phyloP scores from a whole-genome alignment of 2,888 invertebrate species.

The Eristalis pertinax region DNA sequence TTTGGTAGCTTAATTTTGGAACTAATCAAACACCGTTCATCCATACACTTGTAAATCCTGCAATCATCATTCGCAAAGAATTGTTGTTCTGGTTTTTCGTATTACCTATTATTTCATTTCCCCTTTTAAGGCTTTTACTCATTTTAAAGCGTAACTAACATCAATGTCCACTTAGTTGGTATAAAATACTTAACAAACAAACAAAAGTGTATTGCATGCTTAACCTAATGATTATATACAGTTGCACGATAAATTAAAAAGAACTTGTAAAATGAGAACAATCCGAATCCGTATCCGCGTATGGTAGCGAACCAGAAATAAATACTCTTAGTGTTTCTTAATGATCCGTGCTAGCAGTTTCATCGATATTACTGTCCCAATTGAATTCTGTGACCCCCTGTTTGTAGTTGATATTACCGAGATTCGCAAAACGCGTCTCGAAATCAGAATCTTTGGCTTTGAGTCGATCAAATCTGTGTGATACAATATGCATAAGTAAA shows the following conservation, averaged over 20 bases:
- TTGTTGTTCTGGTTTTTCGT: not conserved
- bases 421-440: constrained; percentile 90
- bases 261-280: constrained; percentile 28
- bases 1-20: too few species aligned
- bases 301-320: not conserved
- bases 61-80: not conserved
- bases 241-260: constrained; percentile 33
- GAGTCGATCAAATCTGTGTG: constrained; percentile 88
- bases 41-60: too few species aligned
- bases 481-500: not conserved
- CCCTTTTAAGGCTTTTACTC: not conserved
- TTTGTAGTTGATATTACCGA: constrained; percentile 89
- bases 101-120: not conserved
- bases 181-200: constrained; percentile 58
- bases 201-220: constrained; percentile 17
- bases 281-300: not conserved
- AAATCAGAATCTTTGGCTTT: constrained; percentile 92
- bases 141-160: not conserved
- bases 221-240: constrained; percentile 61
- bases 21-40: too few species aligned
- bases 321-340: constrained; percentile 74
- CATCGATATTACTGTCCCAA: constrained; percentile 92
- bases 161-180: constrained; percentile 44
- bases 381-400: constrained; percentile 92
- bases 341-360: constrained; percentile 82